Conservation (phyloP, 2,113 vertebrate genomes). For the Acanthisitta chloris region DNA sequence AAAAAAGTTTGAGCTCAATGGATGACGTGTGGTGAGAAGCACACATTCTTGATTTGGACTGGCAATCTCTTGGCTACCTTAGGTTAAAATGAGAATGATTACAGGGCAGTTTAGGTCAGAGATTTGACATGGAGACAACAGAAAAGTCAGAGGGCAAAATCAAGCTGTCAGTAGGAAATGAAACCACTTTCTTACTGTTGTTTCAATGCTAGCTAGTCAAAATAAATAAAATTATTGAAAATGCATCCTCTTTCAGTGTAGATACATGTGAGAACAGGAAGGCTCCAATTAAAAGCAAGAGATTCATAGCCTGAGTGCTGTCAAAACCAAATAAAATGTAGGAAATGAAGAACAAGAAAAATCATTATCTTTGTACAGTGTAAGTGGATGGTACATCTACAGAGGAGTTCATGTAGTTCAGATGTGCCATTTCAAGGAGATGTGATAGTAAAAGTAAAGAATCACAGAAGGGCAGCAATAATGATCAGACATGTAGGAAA, state of each 20-base stretch:
- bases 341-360: neutral
- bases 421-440: neutral
- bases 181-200: neutral
- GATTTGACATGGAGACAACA: neutral
- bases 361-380: neutral
- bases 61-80: neutral
- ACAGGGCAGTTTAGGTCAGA: neutral
- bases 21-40: neutral
- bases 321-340: neutral
- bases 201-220: neutral
- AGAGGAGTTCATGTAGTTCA: neutral
- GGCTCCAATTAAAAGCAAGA: neutral
- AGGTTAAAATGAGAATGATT: neutral
- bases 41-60: neutral
- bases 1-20: neutral
- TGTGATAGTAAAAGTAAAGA: neutral
- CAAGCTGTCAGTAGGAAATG: neutral
- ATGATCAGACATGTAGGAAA: neutral
- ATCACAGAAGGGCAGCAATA: neutral
- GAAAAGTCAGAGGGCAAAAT: neutral
- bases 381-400: neutral
- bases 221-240: neutral
- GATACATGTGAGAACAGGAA: neutral
- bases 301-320: neutral
- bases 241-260: neutral